phyloP scores from a whole-genome alignment of 2,113 vertebrate genomes.

The Rhabdornis inornatus region DNA sequence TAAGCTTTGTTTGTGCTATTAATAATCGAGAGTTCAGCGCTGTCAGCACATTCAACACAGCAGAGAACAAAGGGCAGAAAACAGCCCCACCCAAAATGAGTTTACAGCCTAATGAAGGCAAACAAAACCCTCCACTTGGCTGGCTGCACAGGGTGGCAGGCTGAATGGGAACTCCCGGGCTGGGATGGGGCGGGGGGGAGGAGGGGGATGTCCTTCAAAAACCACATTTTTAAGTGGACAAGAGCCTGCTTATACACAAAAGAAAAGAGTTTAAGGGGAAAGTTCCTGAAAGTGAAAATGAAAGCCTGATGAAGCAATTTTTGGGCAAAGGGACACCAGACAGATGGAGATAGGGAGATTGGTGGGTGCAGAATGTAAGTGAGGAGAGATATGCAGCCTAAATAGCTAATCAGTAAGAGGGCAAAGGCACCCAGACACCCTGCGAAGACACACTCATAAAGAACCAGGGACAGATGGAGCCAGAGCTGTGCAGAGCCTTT shows the following conservation, averaged over 20 bases:
- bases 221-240: not conserved
- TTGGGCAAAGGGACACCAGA: slow-evolving; percentile 16
- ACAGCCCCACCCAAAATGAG: slow-evolving; percentile 56
- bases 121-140: slow-evolving; percentile 51
- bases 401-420: slow-evolving; percentile 54
- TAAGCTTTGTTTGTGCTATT: slow-evolving; percentile 55
- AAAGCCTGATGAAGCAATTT: not conserved
- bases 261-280: not conserved
- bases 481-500: slow-evolving; percentile 52
- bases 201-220: not conserved
- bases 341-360: slow-evolving; percentile 51
- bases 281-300: slow-evolving; percentile 38
- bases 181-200: not conserved
- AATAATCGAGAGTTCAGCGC: slow-evolving; percentile 47
- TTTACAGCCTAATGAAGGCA: slow-evolving; percentile 62
- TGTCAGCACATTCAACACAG: slow-evolving; percentile 58
- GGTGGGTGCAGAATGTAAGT: slow-evolving; percentile 16
- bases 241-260: not conserved
- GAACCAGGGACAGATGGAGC: slow-evolving; percentile 60
- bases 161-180: slow-evolving; percentile 6
- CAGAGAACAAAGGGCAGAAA: slow-evolving; percentile 62
- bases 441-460: slow-evolving; percentile 49
- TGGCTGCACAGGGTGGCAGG: not conserved
- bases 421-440: slow-evolving; percentile 59
- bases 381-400: slow-evolving; percentile 34